Conservation (phyloP, 2,113 vertebrate genomes). For the Tamias sibiricus region DNA sequence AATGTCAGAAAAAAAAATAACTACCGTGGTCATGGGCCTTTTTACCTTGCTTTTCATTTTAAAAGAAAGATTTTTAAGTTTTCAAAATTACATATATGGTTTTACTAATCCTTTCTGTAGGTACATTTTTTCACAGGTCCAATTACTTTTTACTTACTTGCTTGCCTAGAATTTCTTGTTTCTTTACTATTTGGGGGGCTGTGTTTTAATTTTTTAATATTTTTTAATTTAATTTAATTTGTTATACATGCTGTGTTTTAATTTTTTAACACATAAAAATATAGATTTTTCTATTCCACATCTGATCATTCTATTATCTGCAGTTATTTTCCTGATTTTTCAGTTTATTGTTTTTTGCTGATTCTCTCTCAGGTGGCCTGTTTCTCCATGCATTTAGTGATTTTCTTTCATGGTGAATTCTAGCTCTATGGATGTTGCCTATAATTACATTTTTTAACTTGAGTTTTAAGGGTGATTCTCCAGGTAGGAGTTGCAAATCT, state of each 20-base stretch:
- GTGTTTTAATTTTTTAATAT: neutral
- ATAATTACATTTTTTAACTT: neutral
- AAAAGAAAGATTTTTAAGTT: neutral
- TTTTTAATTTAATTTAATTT: too few species aligned
- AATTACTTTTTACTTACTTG: neutral
- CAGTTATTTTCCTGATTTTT: neutral
- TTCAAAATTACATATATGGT: neutral
- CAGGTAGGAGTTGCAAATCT: neutral
- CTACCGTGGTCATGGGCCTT: neutral
- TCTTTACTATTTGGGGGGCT: neutral
- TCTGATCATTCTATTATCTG: neutral
- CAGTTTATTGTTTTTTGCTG: neutral
- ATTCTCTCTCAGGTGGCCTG: neutral
- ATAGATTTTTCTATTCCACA: neutral
- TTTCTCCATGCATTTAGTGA: neutral
- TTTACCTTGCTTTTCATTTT: neutral
- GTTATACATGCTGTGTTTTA: neutral
- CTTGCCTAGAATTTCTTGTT: neutral
- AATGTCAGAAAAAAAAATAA: constrained; percentile 5
- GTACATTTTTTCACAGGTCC: neutral
- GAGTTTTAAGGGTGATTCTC: neutral
- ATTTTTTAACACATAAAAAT: neutral
- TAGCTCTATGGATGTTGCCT: neutral
- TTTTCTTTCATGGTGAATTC: neutral
- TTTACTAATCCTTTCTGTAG: neutral